Evolutionary conservation across 2,888 invertebrate species (phyloP), one percentile per base, ranked within the genome.

Genomic region (Odontocerum albicorne): DNA sequence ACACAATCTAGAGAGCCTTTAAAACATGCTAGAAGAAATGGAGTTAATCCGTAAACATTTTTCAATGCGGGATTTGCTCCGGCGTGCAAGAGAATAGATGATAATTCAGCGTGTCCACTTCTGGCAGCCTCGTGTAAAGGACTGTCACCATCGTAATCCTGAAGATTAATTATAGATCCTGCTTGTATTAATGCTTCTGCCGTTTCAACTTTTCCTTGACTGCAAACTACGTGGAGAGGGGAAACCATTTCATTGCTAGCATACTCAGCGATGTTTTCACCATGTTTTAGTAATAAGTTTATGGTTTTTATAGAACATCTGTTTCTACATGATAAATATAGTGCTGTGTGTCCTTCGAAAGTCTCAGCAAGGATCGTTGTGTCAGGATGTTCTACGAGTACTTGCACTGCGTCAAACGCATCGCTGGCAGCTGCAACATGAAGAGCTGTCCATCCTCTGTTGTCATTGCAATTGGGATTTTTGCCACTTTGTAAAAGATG

Each of bases 401-500:
- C 57, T 49, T 66, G 40, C 21, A 77, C 59, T 44, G 74, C 67
- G 55, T 75, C 70, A 44, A 71, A 72, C 54, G 72, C 72, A 58
- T 77, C 74, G 33, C 65, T 67, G 8, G 70, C 71, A 1, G 79
- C 77, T 1, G 79, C 79, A 67, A 79, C 79, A 45, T 80, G 79
- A 1, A 80, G 67, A 50, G 78, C 74, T 0, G 79, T 79, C 78
- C 79, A 80, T 4, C 79, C 79, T 64, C 79, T 70, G 56, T 79
- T 78, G 62, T 80, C 79, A 4, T 72, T 70, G 55, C 71, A 71
- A 62, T 77, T 77, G 1, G 76, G 75, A 63, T 77, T 77, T 22
- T 72, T 70, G 64, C 73, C 77, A 1, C 31, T 17, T 53, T 69
- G 66, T 1, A 80, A 65, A 46, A 78, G 64, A 35, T 68, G 64